A percentile compares a stretch with the other conserved stretches of the same genome.
phyloP scores from a whole-genome alignment of 2,797 vertebrate genomes.

The Sebastes nivosus region DNA sequence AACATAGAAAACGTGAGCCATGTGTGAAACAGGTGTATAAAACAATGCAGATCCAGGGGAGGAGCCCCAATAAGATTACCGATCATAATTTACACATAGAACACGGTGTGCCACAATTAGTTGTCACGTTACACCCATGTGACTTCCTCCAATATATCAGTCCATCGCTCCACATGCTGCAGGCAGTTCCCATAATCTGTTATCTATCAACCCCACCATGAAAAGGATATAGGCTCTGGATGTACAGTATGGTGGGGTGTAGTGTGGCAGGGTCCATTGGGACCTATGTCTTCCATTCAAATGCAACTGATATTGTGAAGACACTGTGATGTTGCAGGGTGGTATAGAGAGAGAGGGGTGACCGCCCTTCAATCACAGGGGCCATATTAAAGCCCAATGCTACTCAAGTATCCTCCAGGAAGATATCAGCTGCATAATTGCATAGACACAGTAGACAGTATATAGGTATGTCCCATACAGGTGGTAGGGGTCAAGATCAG shows the following conservation, averaged over 20 bases:
- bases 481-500: not conserved
- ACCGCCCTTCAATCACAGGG: not conserved
- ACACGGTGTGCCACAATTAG: not conserved
- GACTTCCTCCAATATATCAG: not conserved
- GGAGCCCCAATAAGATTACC: not conserved
- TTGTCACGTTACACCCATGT: slow-evolving; percentile 11
- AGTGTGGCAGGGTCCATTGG: not conserved
- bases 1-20: not conserved
- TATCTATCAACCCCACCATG: not conserved
- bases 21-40: not conserved
- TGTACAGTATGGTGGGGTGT: not conserved
- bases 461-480: not conserved
- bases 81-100: not conserved
- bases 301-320: slow-evolving; percentile 14
- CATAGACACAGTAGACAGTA: no score
- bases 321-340: not conserved
- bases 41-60: not conserved
- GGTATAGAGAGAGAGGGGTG: not conserved
- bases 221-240: not conserved
- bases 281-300: slow-evolving; percentile 13
- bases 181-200: slow-evolving; percentile 9
- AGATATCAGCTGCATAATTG: slow-evolving; percentile 1
- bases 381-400: not conserved
- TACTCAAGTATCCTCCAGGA: not conserved
- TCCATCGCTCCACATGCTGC: not conserved